A percentile compares a stretch with the other conserved stretches of the same genome.
These are phyloP conservation scores for Phaethornis superciliosus DNA, from an alignment of 2,113 vertebrate species.

Conservation along the genomic window DNA sequence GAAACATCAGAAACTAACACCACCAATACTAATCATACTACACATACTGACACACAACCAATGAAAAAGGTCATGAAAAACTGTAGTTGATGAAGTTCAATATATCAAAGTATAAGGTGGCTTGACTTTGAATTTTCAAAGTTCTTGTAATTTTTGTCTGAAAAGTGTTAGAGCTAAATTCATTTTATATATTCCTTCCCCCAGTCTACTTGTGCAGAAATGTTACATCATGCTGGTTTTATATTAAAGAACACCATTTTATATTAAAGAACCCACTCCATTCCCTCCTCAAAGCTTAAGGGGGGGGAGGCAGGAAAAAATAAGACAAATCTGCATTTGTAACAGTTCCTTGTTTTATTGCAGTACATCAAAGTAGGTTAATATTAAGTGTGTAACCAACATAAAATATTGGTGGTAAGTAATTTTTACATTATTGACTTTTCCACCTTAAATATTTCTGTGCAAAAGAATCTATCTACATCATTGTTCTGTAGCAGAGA, in stretches of 20 bases:
- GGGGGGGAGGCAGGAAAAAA: background rate
- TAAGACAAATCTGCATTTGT: constrained; percentile 62
- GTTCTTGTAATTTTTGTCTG: background rate
- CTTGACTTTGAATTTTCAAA: background rate
- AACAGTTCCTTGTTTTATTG: constrained; percentile 97
- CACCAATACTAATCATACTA: background rate
- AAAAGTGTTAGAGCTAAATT: background rate
- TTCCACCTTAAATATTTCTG: constrained; percentile 97
- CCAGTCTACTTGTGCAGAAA: background rate
- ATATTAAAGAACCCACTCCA: background rate
- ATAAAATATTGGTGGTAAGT: constrained; percentile 84
- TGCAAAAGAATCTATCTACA: constrained; percentile 95
- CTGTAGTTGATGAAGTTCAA: background rate
- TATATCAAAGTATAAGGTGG: background rate
- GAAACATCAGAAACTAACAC: background rate
- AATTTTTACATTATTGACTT: constrained; percentile 86
- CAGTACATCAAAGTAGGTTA: constrained; percentile 97
- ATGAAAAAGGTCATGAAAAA: background rate
- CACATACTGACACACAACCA: background rate
- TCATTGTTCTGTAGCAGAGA: constrained; percentile 88
- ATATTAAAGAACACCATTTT: background rate
- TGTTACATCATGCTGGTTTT: background rate
- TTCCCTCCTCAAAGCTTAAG: background rate
- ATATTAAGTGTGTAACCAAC: constrained; percentile 91
- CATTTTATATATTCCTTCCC: background rate